phyloP scores from a whole-genome alignment of 2,888 invertebrate species.

The Aromia moschata region DNA sequence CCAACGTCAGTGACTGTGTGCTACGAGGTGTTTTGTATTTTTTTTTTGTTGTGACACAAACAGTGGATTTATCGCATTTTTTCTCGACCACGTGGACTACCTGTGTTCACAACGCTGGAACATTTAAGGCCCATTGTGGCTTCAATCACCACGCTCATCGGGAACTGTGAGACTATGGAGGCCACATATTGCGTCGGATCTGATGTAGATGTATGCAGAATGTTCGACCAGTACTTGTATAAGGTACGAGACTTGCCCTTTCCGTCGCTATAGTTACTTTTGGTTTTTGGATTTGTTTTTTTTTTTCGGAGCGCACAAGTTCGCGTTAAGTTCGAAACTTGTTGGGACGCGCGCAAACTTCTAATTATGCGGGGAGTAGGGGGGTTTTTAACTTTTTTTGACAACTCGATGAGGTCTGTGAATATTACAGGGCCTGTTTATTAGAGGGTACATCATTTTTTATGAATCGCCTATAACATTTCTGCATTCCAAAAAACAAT shows the following conservation, averaged over 20 bases:
- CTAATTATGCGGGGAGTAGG: neutral
- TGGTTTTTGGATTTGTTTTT: neutral
- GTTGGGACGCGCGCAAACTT: slow-evolving; percentile 1
- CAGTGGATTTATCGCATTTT: slow-evolving; percentile 41
- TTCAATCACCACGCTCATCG: slow-evolving; percentile 65
- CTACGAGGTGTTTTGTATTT: slow-evolving; percentile 27
- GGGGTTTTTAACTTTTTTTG: too few species aligned
- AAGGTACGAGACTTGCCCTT: slow-evolving; percentile 64
- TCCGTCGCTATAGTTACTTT: neutral
- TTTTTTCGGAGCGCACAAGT: neutral
- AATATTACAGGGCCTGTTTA: too few species aligned
- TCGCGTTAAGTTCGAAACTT: slow-evolving; percentile 8
- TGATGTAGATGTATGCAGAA: slow-evolving; percentile 70
- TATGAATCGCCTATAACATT: too few species aligned
- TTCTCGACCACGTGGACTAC: slow-evolving; percentile 53
- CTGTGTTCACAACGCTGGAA: slow-evolving; percentile 62
- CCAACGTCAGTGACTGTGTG: slow-evolving; percentile 23
- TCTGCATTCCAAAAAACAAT: too few species aligned
- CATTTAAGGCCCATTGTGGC: slow-evolving; percentile 65
- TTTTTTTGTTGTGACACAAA: slow-evolving; percentile 28
- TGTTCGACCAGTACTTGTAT: slow-evolving; percentile 74
- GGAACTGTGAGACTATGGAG: slow-evolving; percentile 69
- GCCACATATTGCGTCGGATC: slow-evolving; percentile 71
- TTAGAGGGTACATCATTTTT: too few species aligned
- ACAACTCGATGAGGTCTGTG: too few species aligned